Base-by-base conservation (phyloP, 2,113 vertebrate genomes). In the Malaclemys terrapin region DNA sequence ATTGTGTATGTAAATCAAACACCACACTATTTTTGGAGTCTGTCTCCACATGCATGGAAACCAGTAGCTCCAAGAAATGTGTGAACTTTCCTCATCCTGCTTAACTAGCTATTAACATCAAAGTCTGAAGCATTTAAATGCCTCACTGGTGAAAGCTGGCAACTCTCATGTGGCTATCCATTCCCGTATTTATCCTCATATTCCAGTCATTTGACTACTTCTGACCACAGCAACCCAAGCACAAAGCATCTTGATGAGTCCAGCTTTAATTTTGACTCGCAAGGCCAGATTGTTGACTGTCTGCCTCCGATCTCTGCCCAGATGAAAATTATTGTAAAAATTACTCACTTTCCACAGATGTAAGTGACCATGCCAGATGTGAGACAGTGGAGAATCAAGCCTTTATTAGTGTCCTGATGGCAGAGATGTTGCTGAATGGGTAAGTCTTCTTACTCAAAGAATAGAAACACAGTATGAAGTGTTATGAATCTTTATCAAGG, bases 21-120 rank as follows among this genome's bases (percentile, higher is more conserved):
- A 96, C 84, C 93, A 38, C 89, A 54, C 24, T 80, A 89, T 93
- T 88, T 95, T 47, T 94, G 84, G 16, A 94, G 93, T 90, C 92
- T 97, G 93, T 95, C 96, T 97, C 97, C 97, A 94, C 89, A 93
- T 56, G 82, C 76, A 83, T 82, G 82, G 96, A 97, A 97, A 97
- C 92, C 93, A 91, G 82, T 86, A 96, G 84, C 85, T 29, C 79
- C 47, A 86, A 94, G 79, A 54, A 52, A 95, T 87, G 89, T 2
- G 69, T 91, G 89, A 97, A 93, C 84, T 50, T 92, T 91, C 0
- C 2, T 95, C 90, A 89, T 89, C 93, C 84, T 75, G 86, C 92
- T 62, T 85, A 91, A 50, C 1, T 6, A 52, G 72, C 50, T 87
- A 52, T 93, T 93, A 93, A 91, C 92, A 95, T 95, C 95, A 95